Percentiles rank a stretch among this genome's conserved stretches.
These are phyloP conservation scores for Hemibagrus wyckioides DNA, from an alignment of 2,113 vertebrate species.

Conservation along the genomic window DNA sequence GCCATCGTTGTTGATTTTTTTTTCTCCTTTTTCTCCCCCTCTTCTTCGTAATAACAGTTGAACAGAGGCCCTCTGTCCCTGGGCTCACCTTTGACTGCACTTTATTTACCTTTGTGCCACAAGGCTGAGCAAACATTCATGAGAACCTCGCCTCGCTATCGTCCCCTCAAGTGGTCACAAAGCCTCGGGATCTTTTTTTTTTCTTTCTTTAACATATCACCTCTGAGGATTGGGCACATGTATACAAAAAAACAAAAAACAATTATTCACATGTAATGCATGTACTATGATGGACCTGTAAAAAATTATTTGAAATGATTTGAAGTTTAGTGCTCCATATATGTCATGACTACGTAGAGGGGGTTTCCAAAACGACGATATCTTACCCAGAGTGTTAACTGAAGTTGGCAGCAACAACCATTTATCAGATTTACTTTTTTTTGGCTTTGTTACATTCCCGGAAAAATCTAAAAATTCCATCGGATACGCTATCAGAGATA, in stretches of 20 bases:
- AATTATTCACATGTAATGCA: neutral
- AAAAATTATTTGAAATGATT: neutral
- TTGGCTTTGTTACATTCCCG: neutral
- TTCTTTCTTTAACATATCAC: neutral
- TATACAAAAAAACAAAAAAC: neutral
- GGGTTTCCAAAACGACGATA: neutral
- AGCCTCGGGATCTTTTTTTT: neutral
- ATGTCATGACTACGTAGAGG: too few relatives aligned
- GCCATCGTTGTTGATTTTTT: constrained; percentile 51
- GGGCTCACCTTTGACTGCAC: constrained; percentile 64
- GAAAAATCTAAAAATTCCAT: neutral
- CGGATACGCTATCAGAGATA: neutral
- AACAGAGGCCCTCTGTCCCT: constrained; percentile 72
- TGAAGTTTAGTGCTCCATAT: neutral
- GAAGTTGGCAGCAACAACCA: neutral
- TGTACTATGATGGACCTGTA: neutral
- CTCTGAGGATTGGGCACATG: too few relatives aligned
- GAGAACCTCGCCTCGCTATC: constrained; percentile 48
- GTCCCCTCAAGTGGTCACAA: constrained; percentile 23
- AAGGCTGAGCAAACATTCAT: constrained; percentile 24
- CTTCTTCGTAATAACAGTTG: constrained; percentile 50
- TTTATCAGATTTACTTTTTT: neutral
- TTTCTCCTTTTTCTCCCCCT: constrained; percentile 36
- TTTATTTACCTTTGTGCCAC: constrained; percentile 56
- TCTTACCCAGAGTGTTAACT: neutral